Percentiles rank a stretch among this genome's conserved stretches.
phyloP scores from a whole-genome alignment of 2,888 invertebrate genomes.

The Embidobia sp. region DNA sequence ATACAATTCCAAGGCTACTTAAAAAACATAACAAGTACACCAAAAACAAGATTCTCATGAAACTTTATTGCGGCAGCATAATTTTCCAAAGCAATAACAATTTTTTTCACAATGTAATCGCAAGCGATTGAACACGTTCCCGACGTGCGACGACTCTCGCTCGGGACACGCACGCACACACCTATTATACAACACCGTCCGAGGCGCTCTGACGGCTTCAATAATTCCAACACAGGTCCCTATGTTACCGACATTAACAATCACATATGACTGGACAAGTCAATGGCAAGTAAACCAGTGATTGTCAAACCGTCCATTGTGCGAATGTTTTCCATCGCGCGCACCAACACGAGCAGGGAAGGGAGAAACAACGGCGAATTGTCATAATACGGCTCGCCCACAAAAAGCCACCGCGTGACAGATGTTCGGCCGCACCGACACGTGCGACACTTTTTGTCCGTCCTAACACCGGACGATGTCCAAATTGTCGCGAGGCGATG shows the following conservation, averaged over 20 bases:
- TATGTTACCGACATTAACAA: background rate
- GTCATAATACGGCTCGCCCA: slow-evolving; percentile 62
- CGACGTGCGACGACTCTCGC: no score
- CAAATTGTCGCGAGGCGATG: slow-evolving; percentile 72
- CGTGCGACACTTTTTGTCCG: slow-evolving; percentile 54
- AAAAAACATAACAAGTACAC: no score
- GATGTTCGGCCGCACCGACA: slow-evolving; percentile 41
- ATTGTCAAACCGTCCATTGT: background rate
- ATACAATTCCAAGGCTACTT: no score
- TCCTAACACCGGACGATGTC: slow-evolving; percentile 56
- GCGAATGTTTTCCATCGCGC: background rate
- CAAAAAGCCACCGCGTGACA: slow-evolving; percentile 48
- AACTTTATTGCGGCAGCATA: no score
- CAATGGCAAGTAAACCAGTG: background rate
- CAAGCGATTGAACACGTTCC: no score
- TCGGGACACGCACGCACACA: no score
- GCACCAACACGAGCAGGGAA: background rate
- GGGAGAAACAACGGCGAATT: slow-evolving; percentile 69
- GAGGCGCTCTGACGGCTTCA: no score
- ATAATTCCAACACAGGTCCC: no score
- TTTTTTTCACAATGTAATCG: no score
- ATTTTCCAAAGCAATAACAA: no score
- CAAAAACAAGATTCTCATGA: no score
- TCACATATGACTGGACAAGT: background rate
- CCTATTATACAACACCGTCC: no score